Conservation (phyloP, 2,113 vertebrate species). For the Loxodonta africana region DNA sequence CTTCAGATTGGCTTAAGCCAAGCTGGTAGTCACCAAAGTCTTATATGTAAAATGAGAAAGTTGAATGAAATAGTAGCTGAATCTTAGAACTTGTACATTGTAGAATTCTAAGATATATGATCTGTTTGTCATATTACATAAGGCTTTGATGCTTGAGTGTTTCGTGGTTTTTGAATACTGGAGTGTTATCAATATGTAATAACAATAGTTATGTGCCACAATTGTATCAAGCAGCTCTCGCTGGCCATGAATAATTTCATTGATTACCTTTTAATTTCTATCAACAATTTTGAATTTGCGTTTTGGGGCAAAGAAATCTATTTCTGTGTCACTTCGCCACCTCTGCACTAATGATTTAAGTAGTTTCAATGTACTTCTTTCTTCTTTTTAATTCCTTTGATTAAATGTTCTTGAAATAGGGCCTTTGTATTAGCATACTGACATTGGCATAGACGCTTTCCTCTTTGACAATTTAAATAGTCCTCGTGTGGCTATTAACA, state of each 20-base stretch:
- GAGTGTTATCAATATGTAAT: neutral
- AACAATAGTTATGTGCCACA: neutral
- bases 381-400: neutral
- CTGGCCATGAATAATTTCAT: neutral
- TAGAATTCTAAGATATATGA: neutral
- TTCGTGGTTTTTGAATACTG: neutral
- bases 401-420: conserved; percentile 1
- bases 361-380: neutral
- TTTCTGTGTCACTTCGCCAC: neutral
- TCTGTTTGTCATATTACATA: neutral
- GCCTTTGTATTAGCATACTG: conserved; percentile 18
- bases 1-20: conserved; percentile 51
- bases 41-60: conserved; percentile 53
- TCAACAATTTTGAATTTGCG: neutral
- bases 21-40: conserved; percentile 29
- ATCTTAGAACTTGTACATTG: neutral
- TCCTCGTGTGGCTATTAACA: neutral
- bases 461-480: conserved; percentile 9
- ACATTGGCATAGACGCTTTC: neutral
- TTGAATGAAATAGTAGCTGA: conserved; percentile 50
- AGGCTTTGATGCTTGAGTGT: neutral
- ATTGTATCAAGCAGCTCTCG: neutral
- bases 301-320: neutral
- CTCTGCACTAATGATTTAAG: neutral
- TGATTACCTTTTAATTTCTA: conserved; percentile 44